A percentile compares a stretch with the other conserved stretches of the same genome.
Conservation (phyloP, 2,113 vertebrate species). For the Pagrus major region DNA sequence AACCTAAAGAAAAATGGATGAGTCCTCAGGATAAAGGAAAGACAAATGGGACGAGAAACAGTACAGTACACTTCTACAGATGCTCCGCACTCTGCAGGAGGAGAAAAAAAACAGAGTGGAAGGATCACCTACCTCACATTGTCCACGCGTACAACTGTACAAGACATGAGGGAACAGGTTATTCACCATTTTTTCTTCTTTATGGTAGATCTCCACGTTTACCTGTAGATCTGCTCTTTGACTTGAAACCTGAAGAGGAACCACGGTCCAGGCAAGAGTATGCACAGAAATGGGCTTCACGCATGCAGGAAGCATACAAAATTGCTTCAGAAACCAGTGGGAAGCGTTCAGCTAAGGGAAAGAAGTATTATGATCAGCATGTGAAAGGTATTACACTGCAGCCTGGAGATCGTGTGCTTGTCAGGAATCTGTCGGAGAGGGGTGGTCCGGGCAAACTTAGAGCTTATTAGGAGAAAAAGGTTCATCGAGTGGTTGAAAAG, state of each 20-base stretch:
- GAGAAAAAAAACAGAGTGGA: slow-evolving; percentile 2
- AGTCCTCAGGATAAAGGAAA: slow-evolving; percentile 15
- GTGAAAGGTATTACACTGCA: slow-evolving; percentile 17
- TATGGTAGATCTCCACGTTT: slow-evolving; percentile 10
- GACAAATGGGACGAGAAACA: slow-evolving; percentile 17
- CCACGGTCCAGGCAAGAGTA: not conserved
- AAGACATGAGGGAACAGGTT: not conserved
- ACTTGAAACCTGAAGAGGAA: not conserved
- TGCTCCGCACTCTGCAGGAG: not conserved
- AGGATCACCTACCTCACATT: not conserved
- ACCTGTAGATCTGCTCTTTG: slow-evolving; percentile 40
- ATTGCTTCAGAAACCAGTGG: slow-evolving; percentile 30
- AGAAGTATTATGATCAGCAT: slow-evolving; percentile 3
- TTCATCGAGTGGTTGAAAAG: too few relatives aligned
- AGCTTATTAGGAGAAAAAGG: too few relatives aligned
- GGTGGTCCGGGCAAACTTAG: too few relatives aligned
- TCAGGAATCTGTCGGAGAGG: slow-evolving; percentile 25
- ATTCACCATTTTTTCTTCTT: slow-evolving; percentile 18
- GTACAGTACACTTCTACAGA: not conserved
- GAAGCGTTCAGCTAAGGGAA: slow-evolving; percentile 31
- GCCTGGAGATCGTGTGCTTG: slow-evolving; percentile 32
- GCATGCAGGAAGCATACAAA: slow-evolving; percentile 15
- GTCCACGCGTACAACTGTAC: slow-evolving; percentile 25
- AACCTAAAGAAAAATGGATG: slow-evolving; percentile 10
- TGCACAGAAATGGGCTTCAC: slow-evolving; percentile 15